phyloP scores from a whole-genome alignment of 2,888 invertebrate species.

The Stenolophus ochropezus region DNA sequence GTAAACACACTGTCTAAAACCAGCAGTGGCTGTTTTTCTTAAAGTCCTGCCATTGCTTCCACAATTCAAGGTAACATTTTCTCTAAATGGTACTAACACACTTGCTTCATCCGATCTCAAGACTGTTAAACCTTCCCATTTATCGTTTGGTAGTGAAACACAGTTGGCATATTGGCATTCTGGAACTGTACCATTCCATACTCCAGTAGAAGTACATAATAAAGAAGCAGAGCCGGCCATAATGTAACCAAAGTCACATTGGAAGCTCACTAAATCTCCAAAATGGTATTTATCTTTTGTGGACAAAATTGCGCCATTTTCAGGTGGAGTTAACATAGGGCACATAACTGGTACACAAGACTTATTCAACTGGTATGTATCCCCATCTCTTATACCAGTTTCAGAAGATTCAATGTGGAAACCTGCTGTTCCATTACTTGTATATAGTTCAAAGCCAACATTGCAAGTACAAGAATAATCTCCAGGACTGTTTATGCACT shows the following conservation, averaged over 20 bases:
- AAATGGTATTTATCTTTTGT: slow-evolving; percentile 90
- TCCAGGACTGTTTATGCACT: slow-evolving; percentile 93
- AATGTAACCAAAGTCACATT: slow-evolving; percentile 95
- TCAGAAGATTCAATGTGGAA: slow-evolving; percentile 87
- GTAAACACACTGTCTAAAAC: slow-evolving; percentile 95
- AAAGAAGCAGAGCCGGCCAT: slow-evolving; percentile 91
- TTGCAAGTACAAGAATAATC: slow-evolving; percentile 92
- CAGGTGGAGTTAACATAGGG: slow-evolving; percentile 83
- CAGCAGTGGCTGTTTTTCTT: slow-evolving; percentile 87
- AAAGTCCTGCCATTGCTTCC: slow-evolving; percentile 85
- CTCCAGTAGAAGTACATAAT: slow-evolving; percentile 91
- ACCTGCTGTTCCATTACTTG: slow-evolving; percentile 92
- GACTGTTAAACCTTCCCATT: slow-evolving; percentile 88
- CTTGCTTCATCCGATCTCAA: slow-evolving; percentile 87
- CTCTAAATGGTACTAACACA: slow-evolving; percentile 90
- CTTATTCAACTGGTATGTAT: slow-evolving; percentile 92
- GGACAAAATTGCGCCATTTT: slow-evolving; percentile 89
- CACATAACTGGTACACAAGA: slow-evolving; percentile 97
- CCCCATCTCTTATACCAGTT: slow-evolving; percentile 91
- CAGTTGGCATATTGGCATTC: slow-evolving; percentile 95
- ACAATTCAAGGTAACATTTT: slow-evolving; percentile 92
- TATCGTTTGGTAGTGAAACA: slow-evolving; percentile 91
- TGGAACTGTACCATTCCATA: slow-evolving; percentile 95
- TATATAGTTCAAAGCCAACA: slow-evolving; percentile 92
- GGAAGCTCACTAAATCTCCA: slow-evolving; percentile 92